phyloP scores from a whole-genome alignment of 2,888 invertebrate species.

The Himalopsyche japonica region DNA sequence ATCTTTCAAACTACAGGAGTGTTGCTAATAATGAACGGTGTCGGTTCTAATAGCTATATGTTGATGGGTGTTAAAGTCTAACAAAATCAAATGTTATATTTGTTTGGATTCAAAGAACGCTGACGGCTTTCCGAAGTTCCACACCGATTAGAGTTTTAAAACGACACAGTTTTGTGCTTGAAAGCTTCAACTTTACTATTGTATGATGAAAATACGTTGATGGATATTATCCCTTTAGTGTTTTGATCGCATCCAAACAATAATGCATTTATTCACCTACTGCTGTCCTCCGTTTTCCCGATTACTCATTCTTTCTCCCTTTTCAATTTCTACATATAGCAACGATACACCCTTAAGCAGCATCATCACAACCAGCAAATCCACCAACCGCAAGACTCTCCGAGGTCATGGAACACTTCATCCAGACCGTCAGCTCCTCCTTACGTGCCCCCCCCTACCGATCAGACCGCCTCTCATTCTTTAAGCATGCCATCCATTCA shows the following conservation, averaged over 20 bases:
- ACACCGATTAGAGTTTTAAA: no score
- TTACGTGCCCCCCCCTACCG: conserved; percentile 51
- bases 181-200: no score
- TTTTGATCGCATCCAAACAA: neutral
- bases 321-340: neutral
- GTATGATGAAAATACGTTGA: no score
- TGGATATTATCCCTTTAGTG: neutral
- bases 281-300: neutral
- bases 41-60: no score
- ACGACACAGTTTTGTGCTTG: no score
- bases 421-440: conserved; percentile 59
- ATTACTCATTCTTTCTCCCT: conserved; percentile 13
- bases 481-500: conserved; percentile 60
- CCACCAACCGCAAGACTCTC: conserved; percentile 28
- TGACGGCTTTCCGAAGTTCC: no score
- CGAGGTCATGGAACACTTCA: conserved; percentile 45
- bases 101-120: no score
- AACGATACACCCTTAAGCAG: conserved; percentile 37
- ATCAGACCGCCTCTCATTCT: conserved; percentile 57
- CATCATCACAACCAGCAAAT: conserved; percentile 8
- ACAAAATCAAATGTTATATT: no score
- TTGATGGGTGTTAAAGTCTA: no score
- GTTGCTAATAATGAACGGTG: no score
- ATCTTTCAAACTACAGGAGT: no score
- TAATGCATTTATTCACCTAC: neutral